Base-by-base conservation (phyloP, 2,797 vertebrate species). In the Coccyzus lansbergi region DNA sequence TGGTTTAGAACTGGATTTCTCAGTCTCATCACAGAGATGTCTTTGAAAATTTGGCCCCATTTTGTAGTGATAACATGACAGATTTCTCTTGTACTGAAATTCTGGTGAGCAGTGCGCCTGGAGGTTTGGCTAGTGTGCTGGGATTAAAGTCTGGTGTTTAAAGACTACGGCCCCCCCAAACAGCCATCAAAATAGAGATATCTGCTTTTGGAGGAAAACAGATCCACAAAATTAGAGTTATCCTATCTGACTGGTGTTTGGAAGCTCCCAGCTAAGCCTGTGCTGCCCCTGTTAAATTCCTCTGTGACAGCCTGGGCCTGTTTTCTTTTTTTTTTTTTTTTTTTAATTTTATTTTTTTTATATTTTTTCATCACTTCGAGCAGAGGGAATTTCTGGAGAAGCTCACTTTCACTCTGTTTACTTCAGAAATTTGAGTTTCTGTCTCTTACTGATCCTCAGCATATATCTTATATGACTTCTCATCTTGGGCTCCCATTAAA, bases 11-110 rank as follows among this genome's bases (percentile, higher is more conserved):
- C 81, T 7, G 15, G 64, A 33, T 78, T 93, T 91, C 31, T 42
- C 78, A 83, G 58, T 26, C 62, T 83, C 42, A 19, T 9, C 68
- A 72, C 78, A 83, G 90, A 88, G 68, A 64, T 69, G 65, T 87
- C 78, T 92, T 93, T 80, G 86, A 83, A 87, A 95, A 91, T 91
- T 87, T 95, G 82, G 79, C 86, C 83, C 79, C 82, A 6, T 91
- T 89, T 85, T 94, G 15, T 42, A 60, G 76, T 67, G 84, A 79
- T 82, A 86, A 91, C 29, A 2, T 64, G 78, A 77, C 84, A 87
- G 78, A 86, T 94, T 94, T 53, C 71, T 69, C 88, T 78, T 22
- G 42, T 87, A 70, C 67, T 64, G 59, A 93, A 86, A 81, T 93
- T 87, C 71, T 89, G 53, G 86, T 87, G 15, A 95, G 62, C 18